phyloP scores from a whole-genome alignment of 2,888 invertebrate genomes.

The Pheosia tremula region DNA sequence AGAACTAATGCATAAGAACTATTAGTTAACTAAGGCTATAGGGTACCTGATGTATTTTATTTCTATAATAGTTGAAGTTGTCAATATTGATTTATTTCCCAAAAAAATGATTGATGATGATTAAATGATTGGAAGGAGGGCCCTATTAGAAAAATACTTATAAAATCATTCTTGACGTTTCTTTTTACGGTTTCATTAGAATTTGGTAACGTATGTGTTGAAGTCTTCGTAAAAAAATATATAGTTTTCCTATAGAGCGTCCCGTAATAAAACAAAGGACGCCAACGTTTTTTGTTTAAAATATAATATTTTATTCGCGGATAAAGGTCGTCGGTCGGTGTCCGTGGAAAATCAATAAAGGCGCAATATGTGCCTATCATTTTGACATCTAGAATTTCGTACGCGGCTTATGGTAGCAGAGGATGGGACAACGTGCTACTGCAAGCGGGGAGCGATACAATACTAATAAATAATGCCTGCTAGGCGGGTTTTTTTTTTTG shows the following conservation, averaged over 20 bases:
- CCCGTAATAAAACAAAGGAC: background rate
- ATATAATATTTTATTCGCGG: conserved; percentile 3
- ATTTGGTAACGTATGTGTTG: background rate
- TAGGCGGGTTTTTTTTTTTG: no score
- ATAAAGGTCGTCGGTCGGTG: conserved; percentile 50
- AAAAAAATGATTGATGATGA: no score
- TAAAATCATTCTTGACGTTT: no score
- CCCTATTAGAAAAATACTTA: no score
- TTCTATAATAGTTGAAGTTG: no score
- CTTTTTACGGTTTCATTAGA: no score
- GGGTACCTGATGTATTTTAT: no score
- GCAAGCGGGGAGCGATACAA: conserved; percentile 22
- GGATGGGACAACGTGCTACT: conserved; percentile 23
- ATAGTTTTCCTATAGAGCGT: background rate
- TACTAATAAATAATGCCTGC: no score
- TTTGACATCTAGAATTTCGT: conserved; percentile 75
- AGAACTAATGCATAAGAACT: no score
- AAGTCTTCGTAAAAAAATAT: background rate
- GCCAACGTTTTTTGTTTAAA: background rate
- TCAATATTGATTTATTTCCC: no score
- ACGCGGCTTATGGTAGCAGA: conserved; percentile 49
- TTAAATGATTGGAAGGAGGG: no score
- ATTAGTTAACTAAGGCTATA: no score
- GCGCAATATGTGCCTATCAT: conserved; percentile 75
- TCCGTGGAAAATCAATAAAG: conserved; percentile 72